phyloP scores from a whole-genome alignment of 1,140 invertebrate genomes.

The Trichonephila clavata region DNA sequence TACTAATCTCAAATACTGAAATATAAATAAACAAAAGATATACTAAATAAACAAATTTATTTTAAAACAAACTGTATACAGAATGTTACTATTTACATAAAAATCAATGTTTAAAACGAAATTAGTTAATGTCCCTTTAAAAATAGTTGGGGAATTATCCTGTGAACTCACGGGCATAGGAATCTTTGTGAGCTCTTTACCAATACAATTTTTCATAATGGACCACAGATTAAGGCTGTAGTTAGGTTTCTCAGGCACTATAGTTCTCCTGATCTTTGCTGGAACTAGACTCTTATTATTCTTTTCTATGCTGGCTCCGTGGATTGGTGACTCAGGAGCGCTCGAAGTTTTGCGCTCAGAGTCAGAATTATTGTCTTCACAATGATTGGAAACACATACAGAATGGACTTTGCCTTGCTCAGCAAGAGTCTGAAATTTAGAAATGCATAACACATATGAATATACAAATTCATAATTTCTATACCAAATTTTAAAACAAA shows the following conservation, averaged over 20 bases:
- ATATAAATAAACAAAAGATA: too few species aligned
- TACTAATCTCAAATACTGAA: too few species aligned
- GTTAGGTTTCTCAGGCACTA: constrained; percentile 96
- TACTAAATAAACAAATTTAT: too few species aligned
- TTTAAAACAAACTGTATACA: too few species aligned
- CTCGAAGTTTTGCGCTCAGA: constrained; percentile 36
- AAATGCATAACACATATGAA: background rate
- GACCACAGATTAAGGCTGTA: constrained; percentile 98
- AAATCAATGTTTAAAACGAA: too few species aligned
- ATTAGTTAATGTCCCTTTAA: background rate
- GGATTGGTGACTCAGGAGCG: constrained; percentile 27
- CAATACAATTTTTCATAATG: constrained; percentile 99
- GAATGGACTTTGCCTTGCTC: constrained; percentile 66
- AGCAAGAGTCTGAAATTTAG: constrained; percentile 42
- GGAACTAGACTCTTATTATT: constrained; percentile 27
- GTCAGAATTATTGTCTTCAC: constrained; percentile 27
- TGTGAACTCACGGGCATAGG: constrained; percentile 92
- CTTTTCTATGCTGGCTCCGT: background rate
- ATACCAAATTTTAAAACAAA: background rate
- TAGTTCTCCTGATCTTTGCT: constrained; percentile 84
- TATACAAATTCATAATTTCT: background rate
- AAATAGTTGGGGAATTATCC: background rate
- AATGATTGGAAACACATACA: constrained; percentile 22
- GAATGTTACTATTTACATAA: too few species aligned
- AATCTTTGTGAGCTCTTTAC: constrained; percentile 99